phyloP scores from a whole-genome alignment of 2,113 vertebrate genomes.

The Furnarius figulus region DNA sequence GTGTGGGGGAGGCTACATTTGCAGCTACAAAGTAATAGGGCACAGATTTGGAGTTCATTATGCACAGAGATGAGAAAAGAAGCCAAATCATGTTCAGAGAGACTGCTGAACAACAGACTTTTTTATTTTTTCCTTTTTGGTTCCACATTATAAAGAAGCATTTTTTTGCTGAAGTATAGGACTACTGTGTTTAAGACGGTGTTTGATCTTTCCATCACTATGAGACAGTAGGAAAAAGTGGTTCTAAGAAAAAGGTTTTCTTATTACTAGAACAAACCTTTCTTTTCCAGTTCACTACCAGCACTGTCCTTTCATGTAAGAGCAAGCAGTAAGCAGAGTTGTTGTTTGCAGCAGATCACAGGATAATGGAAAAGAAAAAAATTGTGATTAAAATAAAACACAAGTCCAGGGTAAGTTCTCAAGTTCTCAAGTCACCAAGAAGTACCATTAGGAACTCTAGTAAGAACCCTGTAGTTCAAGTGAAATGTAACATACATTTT shows the following conservation, averaged over 20 bases:
- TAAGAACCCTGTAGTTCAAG: not conserved
- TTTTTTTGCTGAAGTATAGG: conserved; percentile 41
- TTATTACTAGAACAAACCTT: conserved; percentile 57
- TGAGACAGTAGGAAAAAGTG: conserved; percentile 35
- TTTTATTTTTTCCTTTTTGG: not conserved
- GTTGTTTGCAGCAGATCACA: conserved; percentile 26
- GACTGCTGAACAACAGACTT: not conserved
- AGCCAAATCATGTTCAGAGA: conserved; percentile 18
- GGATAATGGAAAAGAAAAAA: conserved; percentile 16
- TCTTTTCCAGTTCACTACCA: conserved; percentile 29
- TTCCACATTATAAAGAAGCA: conserved; percentile 39
- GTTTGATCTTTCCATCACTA: conserved; percentile 56
- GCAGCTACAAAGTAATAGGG: conserved; percentile 37
- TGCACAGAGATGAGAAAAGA: conserved; percentile 18
- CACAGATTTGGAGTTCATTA: conserved; percentile 28
- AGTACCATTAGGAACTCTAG: not conserved
- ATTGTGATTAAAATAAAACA: conserved; percentile 15
- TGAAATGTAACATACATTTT: not conserved
- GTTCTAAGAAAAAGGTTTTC: conserved; percentile 40
- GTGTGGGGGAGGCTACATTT: not conserved
- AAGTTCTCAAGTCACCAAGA: not conserved
- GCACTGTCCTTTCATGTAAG: conserved; percentile 47
- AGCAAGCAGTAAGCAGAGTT: not conserved
- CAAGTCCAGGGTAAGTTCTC: not conserved
- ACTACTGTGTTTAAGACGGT: conserved; percentile 50